Base-by-base conservation (phyloP, 2,888 invertebrate genomes). In the Erannis defoliaria region DNA sequence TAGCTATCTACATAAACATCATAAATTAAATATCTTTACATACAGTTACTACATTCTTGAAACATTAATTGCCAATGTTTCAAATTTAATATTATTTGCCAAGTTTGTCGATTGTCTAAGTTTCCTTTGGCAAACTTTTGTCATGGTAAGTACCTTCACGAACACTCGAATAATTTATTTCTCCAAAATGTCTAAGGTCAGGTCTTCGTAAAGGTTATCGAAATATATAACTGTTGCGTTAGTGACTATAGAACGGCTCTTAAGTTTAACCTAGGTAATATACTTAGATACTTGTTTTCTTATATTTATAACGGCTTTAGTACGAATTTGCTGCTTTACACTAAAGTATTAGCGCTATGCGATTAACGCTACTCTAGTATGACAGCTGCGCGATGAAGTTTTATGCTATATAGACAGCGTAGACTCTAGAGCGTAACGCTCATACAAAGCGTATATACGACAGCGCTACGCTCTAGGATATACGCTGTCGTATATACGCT, bases 41-140 rank as follows among this genome's bases (percentile, higher is more conserved):
- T n/a, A n/a, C 23, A 26, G 2, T 19, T 19, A 48, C 38, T 49
- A 46, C 38, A 38, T 23, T 8, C 48, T 40, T 31, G 33, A 56
- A 42, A 31, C 23, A 57, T 57, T 57, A 33, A 50, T 42, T n/a
- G 23, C 42, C 18, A 43, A 49, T 23, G 33, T 57, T 57, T 57
- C 26, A 26, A 43, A 43, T 43, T 43, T 23, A 8, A 43, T 23
- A 14, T 26, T 43, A 35, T 50, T 57, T 42, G 14, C 5, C 12
- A 56, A 50, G 33, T 57, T 42, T 5, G 9, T 14, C 16, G 40
- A 38, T 55, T 46, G 48, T 31, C 33, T 48, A 48, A 49, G 16
- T 58, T 51, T 38, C 45, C 14, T 16, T 21, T 21, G 35, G 37
- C 31, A 31, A 58, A 51, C 33, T 58, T 51, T 40, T 5, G 26